Evolutionary conservation across 2,797 vertebrate species (phyloP).

Genomic region (Xenentodon cancila): DNA sequence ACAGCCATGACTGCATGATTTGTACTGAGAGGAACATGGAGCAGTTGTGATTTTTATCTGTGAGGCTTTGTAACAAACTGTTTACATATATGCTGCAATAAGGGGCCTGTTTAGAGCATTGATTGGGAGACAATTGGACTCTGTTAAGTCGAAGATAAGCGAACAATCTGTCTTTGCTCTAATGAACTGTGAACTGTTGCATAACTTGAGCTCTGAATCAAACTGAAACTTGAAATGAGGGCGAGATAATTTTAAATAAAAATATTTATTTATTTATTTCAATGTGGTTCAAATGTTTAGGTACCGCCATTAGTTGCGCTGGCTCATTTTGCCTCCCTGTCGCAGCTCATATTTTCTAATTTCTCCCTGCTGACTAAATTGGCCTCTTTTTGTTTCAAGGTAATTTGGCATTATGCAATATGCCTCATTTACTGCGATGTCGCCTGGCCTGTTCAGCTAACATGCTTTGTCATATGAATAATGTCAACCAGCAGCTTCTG

Average conservation of each 20-base stretch:
- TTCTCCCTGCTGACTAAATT: conserved; percentile 20
- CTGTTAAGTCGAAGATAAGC: conserved; percentile 18
- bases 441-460: conserved; percentile 42
- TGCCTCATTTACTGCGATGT: conserved; percentile 41
- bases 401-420: conserved; percentile 31
- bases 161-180: conserved; percentile 21
- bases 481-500: conserved; percentile 45
- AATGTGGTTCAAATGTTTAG: conserved; percentile 4
- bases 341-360: conserved; percentile 21
- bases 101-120: conserved; percentile 52
- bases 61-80: conserved; percentile 49
- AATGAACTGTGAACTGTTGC: conserved; percentile 52
- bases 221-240: neutral
- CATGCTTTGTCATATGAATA: conserved; percentile 58
- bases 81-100: conserved; percentile 54
- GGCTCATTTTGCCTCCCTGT: conserved; percentile 9
- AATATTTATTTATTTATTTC: conserved; percentile 20
- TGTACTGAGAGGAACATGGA: neutral
- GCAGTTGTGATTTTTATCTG: conserved; percentile 20
- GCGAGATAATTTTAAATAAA: conserved; percentile 7
- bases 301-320: conserved; percentile 9
- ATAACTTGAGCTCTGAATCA: conserved; percentile 27
- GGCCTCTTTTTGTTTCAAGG: conserved; percentile 27
- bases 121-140: conserved; percentile 45
- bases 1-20: too few relatives aligned